Evolutionary conservation across 2,888 invertebrate species (phyloP), one percentile per base, ranked within the genome.

Genomic region (Argynnis bischoffii): DNA sequence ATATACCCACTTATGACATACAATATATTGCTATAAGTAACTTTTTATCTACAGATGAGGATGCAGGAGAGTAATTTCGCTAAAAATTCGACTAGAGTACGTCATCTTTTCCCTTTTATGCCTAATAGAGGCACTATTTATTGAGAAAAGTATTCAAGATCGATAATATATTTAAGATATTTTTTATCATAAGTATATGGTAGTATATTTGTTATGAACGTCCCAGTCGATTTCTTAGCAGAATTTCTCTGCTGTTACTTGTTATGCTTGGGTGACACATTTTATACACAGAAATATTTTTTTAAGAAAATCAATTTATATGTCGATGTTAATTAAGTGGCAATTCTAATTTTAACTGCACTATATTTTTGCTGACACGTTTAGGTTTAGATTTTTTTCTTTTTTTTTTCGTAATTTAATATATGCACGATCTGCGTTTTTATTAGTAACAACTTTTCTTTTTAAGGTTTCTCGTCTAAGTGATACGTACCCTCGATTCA

Each of bases 321-420:
- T 89, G 89, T 89, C 81, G 85, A 88, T 88, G 85, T 90, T 91
- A 90, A 88, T 87, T 89, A 90, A 88, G 89, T 88, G 86, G 89
- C 90, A 89, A 91, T 88, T 89, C 83, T 91, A 87, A 90, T 90
- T 91, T 90, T 82, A 81, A 84, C 86, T 89, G 89, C 92, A 90
- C 90, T 89, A 88, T 90, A 90, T 89, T 92, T 90, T 91, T 91
- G 92, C 92, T 92, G 92, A 91, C 92, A 90, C 89, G 88, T 87
- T 84, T 92, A 91, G 92, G 81, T 79, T 88, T 84, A 90, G 86
- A 83, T 83, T 84, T 81, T 83, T 81, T 76, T 75, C n/a, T 79
- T 82, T 80, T 79, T 77, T 75, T 85, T 89, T 88, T 87, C 82
- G 82, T 91, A 90, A 87, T 89, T 83, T 89, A 90, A 90, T 87